These are phyloP conservation scores for Acrocyrtus sp. DNA, from an alignment of 2,888 invertebrate genomes.

Conservation along the genomic window DNA sequence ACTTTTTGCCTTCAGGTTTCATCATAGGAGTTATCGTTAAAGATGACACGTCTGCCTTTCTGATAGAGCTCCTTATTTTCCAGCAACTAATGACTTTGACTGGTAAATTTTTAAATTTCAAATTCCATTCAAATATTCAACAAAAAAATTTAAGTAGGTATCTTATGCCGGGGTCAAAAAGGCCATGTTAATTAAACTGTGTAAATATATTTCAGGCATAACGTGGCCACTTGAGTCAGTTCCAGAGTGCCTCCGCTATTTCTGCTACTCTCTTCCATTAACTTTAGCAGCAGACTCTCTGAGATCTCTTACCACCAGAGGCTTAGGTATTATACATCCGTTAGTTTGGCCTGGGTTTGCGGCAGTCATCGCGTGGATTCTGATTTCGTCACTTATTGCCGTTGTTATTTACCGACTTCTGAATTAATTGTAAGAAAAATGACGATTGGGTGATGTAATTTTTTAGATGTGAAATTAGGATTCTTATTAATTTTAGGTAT, in stretches of 20 bases:
- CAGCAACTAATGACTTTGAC: constrained; percentile 27
- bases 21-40: constrained; percentile 26
- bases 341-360: constrained; percentile 47
- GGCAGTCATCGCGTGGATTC: constrained; percentile 18
- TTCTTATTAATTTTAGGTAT: too few species aligned
- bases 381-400: constrained; percentile 37
- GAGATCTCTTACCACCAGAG: constrained; percentile 65
- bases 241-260: constrained; percentile 79
- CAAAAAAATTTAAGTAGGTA: too few species aligned
- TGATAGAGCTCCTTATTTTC: constrained; percentile 26
- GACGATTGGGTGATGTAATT: too few species aligned
- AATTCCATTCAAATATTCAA: too few species aligned
- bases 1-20: constrained; percentile 22
- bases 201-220: too few species aligned
- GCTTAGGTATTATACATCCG: constrained; percentile 31
- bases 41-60: constrained; percentile 30
- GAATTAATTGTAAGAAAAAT: too few species aligned
- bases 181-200: too few species aligned
- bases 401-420: constrained; percentile 31
- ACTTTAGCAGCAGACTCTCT: constrained; percentile 67
- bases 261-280: constrained; percentile 67
- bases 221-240: constrained; percentile 97
- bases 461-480: too few species aligned
- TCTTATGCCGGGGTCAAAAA: too few species aligned
- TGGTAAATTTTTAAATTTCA: too few species aligned